Evolutionary conservation across 2,113 vertebrate genomes (phyloP), one percentile per base, ranked within the genome.

Genomic region (Pristiophorus japonicus): DNA sequence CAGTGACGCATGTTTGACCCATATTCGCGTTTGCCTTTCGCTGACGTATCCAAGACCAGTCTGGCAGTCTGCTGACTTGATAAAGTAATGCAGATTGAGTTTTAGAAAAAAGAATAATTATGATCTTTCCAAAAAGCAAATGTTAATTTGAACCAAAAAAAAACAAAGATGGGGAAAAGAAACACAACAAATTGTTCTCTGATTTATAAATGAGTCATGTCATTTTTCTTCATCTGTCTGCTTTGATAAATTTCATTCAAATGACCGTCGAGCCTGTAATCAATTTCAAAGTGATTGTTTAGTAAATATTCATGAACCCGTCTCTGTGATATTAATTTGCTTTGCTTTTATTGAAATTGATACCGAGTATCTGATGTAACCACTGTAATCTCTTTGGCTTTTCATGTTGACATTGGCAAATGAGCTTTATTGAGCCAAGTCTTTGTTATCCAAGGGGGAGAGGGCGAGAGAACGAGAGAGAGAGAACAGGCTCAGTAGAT

Each of bases 271-370:
- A 96, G 94, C 38, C 95, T 34, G 34, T 96, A 96, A 96, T 96
- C 91, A 96, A 1, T 96, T 97, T 96, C 94, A 97, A 96, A 38
- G 81, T 87, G 22, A 96, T 66, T 30, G 87, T 95, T 92, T 95
- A 55, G 95, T 96, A 97, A 96, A 95, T 96, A 96, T 96, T 96
- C 95, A 96, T 96, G 34, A 95, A 95, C 95, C 95, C 85, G 55
- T 90, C 95, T 95, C 42, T 95, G 8, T 14, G 88, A 30, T 96
- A 96, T 96, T 96, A 96, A 96, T 96, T 96, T 96, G 0, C 88
- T 96, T 55, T 24, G 8, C 0, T 66, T 96, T 96, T 96, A 96
- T 96, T 96, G 70, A 96, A 27, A 8, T 96, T 95, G 96, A 96
- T 88, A 95, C 18, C 34, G 59, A 95, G 30, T 87, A 67, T 96